phyloP scores from a whole-genome alignment of 2,113 vertebrate species.

The Saccopteryx bilineata region DNA sequence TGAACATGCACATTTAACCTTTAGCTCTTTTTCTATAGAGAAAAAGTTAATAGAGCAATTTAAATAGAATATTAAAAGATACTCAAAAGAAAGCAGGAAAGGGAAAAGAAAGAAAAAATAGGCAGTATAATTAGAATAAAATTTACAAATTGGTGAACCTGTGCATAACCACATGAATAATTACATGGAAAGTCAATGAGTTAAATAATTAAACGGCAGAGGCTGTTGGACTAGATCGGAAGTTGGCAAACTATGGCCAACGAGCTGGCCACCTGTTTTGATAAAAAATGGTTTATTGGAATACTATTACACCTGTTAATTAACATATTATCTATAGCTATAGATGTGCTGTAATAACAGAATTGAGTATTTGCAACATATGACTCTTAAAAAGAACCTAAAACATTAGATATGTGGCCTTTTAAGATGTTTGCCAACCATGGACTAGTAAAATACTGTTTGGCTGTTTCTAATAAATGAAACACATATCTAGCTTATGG shows the following conservation, averaged over 20 bases:
- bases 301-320: background rate
- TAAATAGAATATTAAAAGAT: background rate
- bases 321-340: background rate
- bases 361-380: background rate
- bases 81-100: background rate
- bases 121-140: background rate
- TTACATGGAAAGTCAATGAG: background rate
- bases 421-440: background rate
- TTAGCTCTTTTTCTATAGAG: background rate
- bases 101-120: background rate
- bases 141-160: background rate
- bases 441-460: background rate
- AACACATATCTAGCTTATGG: background rate
- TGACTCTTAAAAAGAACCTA: background rate
- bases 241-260: background rate
- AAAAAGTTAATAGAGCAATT: background rate
- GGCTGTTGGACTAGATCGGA: background rate
- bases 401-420: background rate
- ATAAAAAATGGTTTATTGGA: background rate
- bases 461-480: background rate
- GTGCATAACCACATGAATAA: background rate
- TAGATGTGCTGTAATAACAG: background rate
- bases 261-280: background rate
- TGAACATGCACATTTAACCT: background rate
- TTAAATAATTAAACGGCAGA: slow-evolving; percentile 25